Base-by-base conservation (phyloP, 1,140 invertebrate species). In the Drosophila kanapiae region DNA sequence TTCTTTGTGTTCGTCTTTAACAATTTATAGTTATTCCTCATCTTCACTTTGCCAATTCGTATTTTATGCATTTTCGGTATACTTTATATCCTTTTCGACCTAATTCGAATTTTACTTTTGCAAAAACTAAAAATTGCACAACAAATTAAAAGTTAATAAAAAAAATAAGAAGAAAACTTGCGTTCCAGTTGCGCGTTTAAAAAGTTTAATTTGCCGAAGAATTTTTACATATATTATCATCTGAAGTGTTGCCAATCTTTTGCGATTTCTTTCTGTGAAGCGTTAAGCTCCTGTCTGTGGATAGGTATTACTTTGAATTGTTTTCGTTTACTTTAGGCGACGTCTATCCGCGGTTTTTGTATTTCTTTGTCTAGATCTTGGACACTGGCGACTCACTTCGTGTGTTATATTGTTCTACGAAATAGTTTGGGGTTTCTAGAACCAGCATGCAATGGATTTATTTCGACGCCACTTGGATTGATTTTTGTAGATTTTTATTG, bases 61-160 rank as follows among this genome's bases (percentile, higher is more conserved):
- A 43, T 60, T 51, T 67, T 60, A 67, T 88, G 67, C 49, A 59
- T 65, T 65, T 23, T 84, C 86, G 86, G 81, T 90, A 90, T 90
- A 90, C 85, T 80, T 90, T 79, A 91, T 91, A 91, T 91, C 86
- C 87, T 91, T 91, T 91, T 86, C 72, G 81, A 87, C 74, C 80
- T 84, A 84, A 84, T 81, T 91, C 77, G 74, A 78, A 58, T 80
- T 70, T 53, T 63, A 67, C 57, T 63, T 79, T 85, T 70, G 74
- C 67, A 75, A 85, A 40, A 84, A 76, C 53, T 64, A 53, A 80
- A 70, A 84, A 88, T 88, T 88, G 84, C 84, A 90, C 85, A 84
- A 69, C 48, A 81, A 78, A 78, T 77, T 72, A 72, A 16, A 59
- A 71, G 10, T 18, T 23, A 72, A 11, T 48, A 35, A 10, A n/a